These are phyloP conservation scores for Ephydatia muelleri DNA, from an alignment of 37 sponge, comb jelly and placozoan genomes.

Conservation along the genomic window DNA sequence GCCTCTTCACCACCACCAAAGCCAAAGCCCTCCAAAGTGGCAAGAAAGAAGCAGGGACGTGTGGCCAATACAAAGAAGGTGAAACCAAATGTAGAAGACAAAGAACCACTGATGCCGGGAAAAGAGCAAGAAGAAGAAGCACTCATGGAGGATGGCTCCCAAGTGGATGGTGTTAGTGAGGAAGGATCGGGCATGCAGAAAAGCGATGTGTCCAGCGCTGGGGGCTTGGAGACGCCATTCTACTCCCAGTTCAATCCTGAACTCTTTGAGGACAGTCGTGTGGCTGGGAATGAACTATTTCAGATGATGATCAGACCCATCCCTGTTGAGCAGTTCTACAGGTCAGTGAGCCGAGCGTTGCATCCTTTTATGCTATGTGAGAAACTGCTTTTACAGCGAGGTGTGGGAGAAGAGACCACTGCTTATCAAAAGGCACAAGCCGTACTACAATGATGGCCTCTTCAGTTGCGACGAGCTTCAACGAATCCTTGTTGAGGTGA, in stretches of 20 bases:
- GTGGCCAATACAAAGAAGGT: background rate
- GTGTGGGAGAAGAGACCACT: constrained; percentile 92
- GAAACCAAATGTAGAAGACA: background rate
- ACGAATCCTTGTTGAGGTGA: constrained; percentile 78
- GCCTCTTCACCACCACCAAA: background rate
- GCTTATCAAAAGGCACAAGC: constrained; percentile 49
- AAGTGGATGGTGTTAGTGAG: background rate
- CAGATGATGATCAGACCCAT: constrained; percentile 78
- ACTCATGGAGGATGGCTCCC: background rate
- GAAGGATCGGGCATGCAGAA: too few relatives aligned
- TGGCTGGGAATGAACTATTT: constrained; percentile 74
- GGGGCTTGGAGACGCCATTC: constrained; percentile 35
- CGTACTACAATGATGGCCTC: constrained; percentile 75
- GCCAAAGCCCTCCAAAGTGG: background rate
- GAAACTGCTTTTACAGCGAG: constrained; percentile 52
- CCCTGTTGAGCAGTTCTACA: constrained; percentile 67
- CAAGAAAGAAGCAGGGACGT: background rate
- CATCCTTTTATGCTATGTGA: background rate
- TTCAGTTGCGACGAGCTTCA: constrained; percentile 87
- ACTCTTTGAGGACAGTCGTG: constrained; percentile 65
- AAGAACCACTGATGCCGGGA: background rate
- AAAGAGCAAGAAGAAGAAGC: background rate
- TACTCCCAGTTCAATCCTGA: constrained; percentile 25
- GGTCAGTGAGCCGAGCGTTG: constrained; percentile 35
- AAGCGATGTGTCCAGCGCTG: too few relatives aligned